Conservation (phyloP, 2,113 vertebrate genomes). For the Benitochromis conjunctus region DNA sequence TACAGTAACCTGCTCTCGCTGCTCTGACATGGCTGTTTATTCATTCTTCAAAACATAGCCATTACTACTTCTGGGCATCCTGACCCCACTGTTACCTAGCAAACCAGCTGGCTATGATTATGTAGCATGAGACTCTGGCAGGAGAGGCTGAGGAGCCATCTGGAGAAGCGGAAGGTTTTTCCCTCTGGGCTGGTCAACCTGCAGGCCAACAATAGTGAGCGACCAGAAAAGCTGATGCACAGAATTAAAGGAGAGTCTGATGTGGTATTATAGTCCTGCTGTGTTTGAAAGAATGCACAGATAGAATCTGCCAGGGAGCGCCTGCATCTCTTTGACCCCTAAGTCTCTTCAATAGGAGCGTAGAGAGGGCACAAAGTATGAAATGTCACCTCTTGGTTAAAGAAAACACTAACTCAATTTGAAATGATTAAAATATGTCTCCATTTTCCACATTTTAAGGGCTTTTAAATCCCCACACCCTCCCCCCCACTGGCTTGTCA, state of each 20-base stretch:
- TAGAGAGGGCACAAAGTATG: not conserved
- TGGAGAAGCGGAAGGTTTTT: constrained; percentile 29
- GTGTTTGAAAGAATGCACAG: not conserved
- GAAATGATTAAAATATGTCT: not conserved
- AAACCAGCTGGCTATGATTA: constrained; percentile 63
- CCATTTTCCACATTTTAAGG: not conserved
- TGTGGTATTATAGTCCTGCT: not conserved
- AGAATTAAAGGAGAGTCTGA: not conserved
- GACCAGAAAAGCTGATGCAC: not conserved
- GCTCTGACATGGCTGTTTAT: not conserved
- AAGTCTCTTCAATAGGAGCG: not conserved
- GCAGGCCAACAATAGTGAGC: not conserved
- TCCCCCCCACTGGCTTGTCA: not conserved
- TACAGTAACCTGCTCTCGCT: not conserved
- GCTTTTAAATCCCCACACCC: not conserved
- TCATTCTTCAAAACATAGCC: not conserved
- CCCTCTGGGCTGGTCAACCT: constrained; percentile 42
- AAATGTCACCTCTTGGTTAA: not conserved
- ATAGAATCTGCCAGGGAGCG: not conserved
- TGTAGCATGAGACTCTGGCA: constrained; percentile 48
- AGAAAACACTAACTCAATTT: not conserved
- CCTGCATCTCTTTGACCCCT: not conserved
- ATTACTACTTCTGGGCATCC: constrained; percentile 4
- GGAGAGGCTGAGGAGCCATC: constrained; percentile 40
- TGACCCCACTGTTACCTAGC: constrained; percentile 53